These are phyloP conservation scores for Anastrepha ludens DNA, from an alignment of 1,140 invertebrate species.

Conservation along the genomic window DNA sequence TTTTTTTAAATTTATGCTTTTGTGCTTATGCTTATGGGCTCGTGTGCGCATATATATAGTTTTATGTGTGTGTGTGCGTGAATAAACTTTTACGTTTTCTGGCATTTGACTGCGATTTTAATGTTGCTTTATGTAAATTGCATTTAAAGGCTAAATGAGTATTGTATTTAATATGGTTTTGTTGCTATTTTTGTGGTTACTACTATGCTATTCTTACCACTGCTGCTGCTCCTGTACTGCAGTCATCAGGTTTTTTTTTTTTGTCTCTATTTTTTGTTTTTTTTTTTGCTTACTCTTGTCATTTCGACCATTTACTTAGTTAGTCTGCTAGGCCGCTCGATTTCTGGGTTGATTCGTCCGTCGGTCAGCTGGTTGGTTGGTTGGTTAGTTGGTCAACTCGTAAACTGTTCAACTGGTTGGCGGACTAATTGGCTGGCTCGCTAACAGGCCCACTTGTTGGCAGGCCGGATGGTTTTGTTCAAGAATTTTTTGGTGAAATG, in stretches of 20 bases:
- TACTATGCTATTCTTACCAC: not conserved
- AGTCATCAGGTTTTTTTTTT: not conserved
- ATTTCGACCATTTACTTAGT: slow-evolving; percentile 7
- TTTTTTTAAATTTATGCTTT: slow-evolving; percentile 31
- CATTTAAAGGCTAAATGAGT: not conserved
- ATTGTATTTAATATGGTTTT: not conserved
- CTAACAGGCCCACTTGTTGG: not conserved
- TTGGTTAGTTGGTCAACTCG: not conserved
- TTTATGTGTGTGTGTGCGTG: not conserved
- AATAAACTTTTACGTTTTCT: not conserved
- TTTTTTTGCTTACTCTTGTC: not conserved
- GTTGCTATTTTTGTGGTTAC: slow-evolving; percentile 1
- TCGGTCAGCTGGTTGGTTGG: not conserved
- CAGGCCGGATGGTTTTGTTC: slow-evolving; percentile 8
- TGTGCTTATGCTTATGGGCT: not conserved
- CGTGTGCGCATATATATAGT: no score
- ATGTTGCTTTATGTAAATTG: slow-evolving; percentile 53
- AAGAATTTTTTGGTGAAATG: slow-evolving; percentile 55
- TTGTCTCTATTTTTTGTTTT: not conserved
- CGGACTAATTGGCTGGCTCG: not conserved
- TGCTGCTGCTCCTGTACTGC: not conserved
- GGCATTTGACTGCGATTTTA: slow-evolving; percentile 43
- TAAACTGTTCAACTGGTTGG: not conserved
- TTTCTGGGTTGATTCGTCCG: not conserved
- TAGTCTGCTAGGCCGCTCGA: not conserved